phyloP scores from a whole-genome alignment of 2,888 invertebrate species.

The Tetragonula carbonaria region DNA sequence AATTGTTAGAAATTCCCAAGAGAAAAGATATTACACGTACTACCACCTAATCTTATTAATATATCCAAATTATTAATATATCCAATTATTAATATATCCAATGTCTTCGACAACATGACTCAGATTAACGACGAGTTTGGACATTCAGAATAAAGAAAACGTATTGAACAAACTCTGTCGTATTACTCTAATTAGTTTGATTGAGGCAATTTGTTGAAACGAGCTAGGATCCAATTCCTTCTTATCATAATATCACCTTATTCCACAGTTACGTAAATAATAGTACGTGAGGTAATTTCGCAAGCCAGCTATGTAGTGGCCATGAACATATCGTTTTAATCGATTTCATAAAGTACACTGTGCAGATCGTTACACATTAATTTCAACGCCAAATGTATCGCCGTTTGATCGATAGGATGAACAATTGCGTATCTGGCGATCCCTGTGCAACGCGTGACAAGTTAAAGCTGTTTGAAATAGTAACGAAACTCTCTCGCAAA shows the following conservation, averaged over 20 bases:
- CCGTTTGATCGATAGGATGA: background rate
- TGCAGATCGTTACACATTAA: background rate
- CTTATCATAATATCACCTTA: constrained; percentile 5
- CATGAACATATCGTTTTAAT: background rate
- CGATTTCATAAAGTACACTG: background rate
- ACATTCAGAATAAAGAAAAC: background rate
- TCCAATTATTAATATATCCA: too few relatives aligned
- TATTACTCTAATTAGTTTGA: constrained; percentile 17
- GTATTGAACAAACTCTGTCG: background rate
- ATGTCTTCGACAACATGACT: background rate
- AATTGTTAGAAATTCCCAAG: too few relatives aligned
- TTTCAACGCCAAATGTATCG: background rate
- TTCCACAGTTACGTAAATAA: constrained; percentile 26
- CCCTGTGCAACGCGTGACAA: background rate
- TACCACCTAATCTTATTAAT: too few relatives aligned
- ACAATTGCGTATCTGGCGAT: background rate
- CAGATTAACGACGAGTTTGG: background rate
- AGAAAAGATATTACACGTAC: too few relatives aligned
- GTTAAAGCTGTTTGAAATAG: background rate
- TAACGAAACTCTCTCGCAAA: background rate
- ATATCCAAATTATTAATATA: too few relatives aligned
- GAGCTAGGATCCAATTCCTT: constrained; percentile 17
- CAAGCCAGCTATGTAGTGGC: background rate
- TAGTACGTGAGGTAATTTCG: constrained; percentile 6
- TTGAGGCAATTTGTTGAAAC: constrained; percentile 12